Conservation (phyloP, 1,140 invertebrate species). For the Conus betulinus region DNA sequence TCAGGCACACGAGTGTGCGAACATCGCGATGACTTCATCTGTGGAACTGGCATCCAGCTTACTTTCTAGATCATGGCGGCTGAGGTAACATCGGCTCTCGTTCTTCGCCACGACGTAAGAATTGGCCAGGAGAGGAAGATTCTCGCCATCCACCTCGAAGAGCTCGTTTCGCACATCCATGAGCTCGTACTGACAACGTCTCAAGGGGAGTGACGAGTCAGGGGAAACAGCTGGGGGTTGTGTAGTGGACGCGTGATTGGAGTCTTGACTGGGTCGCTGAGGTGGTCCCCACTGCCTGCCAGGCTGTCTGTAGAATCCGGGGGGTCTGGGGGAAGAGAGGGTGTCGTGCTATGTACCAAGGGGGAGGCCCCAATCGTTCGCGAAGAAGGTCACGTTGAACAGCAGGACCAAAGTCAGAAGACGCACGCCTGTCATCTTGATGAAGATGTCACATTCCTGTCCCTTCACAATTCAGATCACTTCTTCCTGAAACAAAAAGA, state of each 20-base stretch:
- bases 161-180: neutral
- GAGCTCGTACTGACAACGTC: neutral
- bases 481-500: too few species aligned
- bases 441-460: too few species aligned
- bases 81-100: neutral
- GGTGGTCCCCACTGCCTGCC: neutral
- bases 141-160: neutral
- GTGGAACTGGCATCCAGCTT: neutral
- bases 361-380: neutral
- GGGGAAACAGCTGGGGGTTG: neutral
- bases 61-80: neutral
- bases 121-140: neutral
- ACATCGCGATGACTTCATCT: neutral
- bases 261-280: neutral
- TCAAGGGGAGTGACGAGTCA: neutral
- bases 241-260: neutral
- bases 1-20: neutral
- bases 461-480: too few species aligned
- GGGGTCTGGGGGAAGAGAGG: too few species aligned
- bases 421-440: too few species aligned
- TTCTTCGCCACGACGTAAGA: neutral
- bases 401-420: too few species aligned
- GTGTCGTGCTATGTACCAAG: neutral
- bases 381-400: neutral
- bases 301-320: too few species aligned